Percentiles rank a stretch among this genome's conserved stretches.
Evolutionary conservation across 2,888 invertebrate genomes (phyloP).

Genomic region (Palloptera scutellata): DNA sequence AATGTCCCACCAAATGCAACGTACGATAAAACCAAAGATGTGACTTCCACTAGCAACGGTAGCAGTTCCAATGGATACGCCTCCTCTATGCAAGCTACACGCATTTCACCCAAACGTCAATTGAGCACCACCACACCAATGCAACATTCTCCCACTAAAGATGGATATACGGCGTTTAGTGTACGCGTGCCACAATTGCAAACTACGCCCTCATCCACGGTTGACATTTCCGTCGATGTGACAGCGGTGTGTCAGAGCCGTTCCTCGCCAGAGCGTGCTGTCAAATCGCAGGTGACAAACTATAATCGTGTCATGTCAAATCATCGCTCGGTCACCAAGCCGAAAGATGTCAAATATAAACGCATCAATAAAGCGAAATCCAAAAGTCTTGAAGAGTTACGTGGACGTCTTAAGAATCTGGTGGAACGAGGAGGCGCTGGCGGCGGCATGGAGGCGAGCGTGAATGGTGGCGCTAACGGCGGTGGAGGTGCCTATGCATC

Average conservation of each 20-base stretch:
- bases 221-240: constrained; percentile 21
- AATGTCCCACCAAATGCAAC: constrained; percentile 22
- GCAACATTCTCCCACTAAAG: constrained; percentile 47
- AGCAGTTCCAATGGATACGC: constrained; percentile 41
- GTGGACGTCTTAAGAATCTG: constrained; percentile 85
- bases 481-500: not conserved
- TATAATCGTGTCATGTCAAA: constrained; percentile 90
- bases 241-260: constrained; percentile 39
- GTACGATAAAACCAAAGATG: constrained; percentile 18
- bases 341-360: constrained; percentile 90
- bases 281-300: constrained; percentile 71
- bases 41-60: constrained; percentile 24
- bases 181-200: constrained; percentile 51
- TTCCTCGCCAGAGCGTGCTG: constrained; percentile 30
- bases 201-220: constrained; percentile 26
- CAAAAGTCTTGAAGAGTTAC: constrained; percentile 83
- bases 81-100: constrained; percentile 37
- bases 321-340: constrained; percentile 88
- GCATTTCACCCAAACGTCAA: constrained; percentile 44
- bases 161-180: constrained; percentile 50
- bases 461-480: not conserved
- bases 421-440: constrained; percentile 74
- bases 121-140: constrained; percentile 38
- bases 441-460: not conserved
- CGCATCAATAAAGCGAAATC: constrained; percentile 90